Conservation (phyloP, 2,888 invertebrate species). For the Eristalinus aeneus region DNA sequence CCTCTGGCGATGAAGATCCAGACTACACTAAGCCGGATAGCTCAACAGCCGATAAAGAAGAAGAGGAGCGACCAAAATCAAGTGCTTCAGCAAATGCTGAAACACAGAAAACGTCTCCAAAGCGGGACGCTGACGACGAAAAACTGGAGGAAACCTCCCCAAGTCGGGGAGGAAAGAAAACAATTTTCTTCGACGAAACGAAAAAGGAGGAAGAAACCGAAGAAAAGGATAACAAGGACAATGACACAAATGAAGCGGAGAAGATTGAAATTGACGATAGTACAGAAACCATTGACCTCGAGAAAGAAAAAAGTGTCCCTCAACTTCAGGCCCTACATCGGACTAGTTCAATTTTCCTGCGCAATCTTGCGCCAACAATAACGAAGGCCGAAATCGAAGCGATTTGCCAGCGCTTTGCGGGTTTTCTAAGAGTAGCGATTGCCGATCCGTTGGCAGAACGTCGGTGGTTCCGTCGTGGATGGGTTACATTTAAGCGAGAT, state of each 20-base stretch:
- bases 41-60: conserved; percentile 72
- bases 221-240: conserved; percentile 72
- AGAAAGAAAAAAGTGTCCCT: conserved; percentile 80
- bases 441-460: conserved; percentile 98
- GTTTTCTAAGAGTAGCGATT: conserved; percentile 96
- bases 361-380: conserved; percentile 97
- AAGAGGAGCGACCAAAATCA: conserved; percentile 79
- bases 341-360: conserved; percentile 97
- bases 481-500: conserved; percentile 98
- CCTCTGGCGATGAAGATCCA: conserved; percentile 75
- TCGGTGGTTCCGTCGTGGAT: conserved; percentile 97
- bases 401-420: conserved; percentile 95
- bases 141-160: conserved; percentile 30
- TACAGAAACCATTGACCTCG: conserved; percentile 80
- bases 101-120: background rate
- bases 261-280: conserved; percentile 79
- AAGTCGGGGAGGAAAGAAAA: conserved; percentile 12
- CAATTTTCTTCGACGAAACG: conserved; percentile 41
- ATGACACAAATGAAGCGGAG: conserved; percentile 72
- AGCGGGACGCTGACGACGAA: conserved; percentile 7
- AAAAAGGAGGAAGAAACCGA: conserved; percentile 53
- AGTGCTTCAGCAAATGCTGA: background rate
- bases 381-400: conserved; percentile 98
- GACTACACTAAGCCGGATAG: conserved; percentile 75
- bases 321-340: conserved; percentile 91